Evolutionary conservation across 2,797 vertebrate genomes (phyloP).

Genomic region (Peromyscus eremicus): DNA sequence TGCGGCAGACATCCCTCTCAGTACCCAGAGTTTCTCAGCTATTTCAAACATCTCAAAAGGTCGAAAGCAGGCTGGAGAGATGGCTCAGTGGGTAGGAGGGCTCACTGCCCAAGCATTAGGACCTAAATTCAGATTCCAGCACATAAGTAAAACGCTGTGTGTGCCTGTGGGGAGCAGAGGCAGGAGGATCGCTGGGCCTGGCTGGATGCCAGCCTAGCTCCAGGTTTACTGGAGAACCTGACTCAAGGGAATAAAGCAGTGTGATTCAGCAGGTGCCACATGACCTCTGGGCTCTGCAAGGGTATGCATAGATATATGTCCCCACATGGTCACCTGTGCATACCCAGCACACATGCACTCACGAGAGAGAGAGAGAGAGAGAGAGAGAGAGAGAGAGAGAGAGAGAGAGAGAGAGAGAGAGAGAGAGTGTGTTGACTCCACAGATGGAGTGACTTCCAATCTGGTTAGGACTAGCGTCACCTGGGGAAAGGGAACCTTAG

Average conservation of each 20-base stretch:
- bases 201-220: not conserved
- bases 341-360: not conserved
- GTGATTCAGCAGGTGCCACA: not conserved
- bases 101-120: not conserved
- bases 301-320: not conserved
- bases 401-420: not conserved
- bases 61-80: not conserved
- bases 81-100: not conserved
- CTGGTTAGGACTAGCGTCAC: not conserved
- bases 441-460: not conserved
- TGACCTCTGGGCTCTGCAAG: not conserved
- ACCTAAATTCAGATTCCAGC: not conserved
- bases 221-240: not conserved
- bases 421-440: not conserved
- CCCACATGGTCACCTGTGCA: too few relatives aligned
- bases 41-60: not conserved
- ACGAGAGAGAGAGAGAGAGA: not conserved
- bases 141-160: not conserved
- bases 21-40: not conserved
- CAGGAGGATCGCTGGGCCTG: not conserved
- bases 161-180: not conserved
- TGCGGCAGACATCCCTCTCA: not conserved
- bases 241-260: not conserved
- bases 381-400: not conserved
- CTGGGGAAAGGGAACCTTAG: not conserved